These are phyloP conservation scores for Remorina albescens DNA, from an alignment of 2,797 vertebrate species.

Conservation along the genomic window DNA sequence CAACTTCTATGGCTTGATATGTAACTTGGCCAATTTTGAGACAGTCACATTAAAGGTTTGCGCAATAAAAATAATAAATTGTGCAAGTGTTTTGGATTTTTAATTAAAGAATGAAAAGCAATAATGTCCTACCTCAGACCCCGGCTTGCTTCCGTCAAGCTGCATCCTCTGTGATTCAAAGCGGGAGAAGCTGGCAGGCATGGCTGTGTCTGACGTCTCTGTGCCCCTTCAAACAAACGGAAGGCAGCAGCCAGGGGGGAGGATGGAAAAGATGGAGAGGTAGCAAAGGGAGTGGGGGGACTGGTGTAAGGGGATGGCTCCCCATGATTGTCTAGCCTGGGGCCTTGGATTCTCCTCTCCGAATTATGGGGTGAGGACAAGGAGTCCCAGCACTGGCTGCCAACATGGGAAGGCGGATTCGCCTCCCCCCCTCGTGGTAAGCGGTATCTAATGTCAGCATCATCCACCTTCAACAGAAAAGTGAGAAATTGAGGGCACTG, in stretches of 20 bases:
- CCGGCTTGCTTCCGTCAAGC: conserved; percentile 76
- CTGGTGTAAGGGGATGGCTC: conserved; percentile 55
- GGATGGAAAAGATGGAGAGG: conserved; percentile 74
- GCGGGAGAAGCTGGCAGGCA: conserved; percentile 77
- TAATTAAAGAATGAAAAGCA: background rate
- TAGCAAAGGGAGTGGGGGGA: conserved; percentile 57
- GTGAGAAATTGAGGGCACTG: conserved; percentile 1
- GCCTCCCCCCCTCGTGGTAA: conserved; percentile 70
- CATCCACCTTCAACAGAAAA: conserved; percentile 81
- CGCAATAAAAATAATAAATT: background rate
- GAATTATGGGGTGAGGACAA: conserved; percentile 48
- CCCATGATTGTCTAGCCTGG: conserved; percentile 44
- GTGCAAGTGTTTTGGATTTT: background rate
- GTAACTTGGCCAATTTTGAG: background rate
- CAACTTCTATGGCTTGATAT: background rate
- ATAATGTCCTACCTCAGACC: conserved; percentile 86
- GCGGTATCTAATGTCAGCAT: conserved; percentile 80
- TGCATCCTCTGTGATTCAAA: conserved; percentile 77
- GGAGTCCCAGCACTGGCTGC: conserved; percentile 68
- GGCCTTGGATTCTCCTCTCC: conserved; percentile 44
- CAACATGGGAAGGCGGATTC: conserved; percentile 59
- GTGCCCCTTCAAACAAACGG: conserved; percentile 73
- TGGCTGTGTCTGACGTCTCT: conserved; percentile 56
- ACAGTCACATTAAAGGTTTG: background rate
- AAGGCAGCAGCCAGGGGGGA: conserved; percentile 73